A percentile compares a stretch with the other conserved stretches of the same genome.
These are phyloP conservation scores for Melanotaenia trifasciata DNA, from an alignment of 2,797 vertebrate genomes.

Conservation along the genomic window DNA sequence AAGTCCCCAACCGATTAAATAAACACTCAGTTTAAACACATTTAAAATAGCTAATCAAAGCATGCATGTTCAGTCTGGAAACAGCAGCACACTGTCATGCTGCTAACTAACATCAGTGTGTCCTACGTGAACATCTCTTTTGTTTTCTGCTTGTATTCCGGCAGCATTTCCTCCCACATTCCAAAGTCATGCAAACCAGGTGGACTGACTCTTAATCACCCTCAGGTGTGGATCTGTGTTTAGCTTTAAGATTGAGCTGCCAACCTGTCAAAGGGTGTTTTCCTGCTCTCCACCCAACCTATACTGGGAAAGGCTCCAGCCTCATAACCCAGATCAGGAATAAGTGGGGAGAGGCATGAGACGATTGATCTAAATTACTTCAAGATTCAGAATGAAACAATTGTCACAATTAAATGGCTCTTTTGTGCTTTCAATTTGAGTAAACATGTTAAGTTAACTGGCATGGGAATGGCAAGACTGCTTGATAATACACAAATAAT, in stretches of 20 bases:
- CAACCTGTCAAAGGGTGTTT: conserved; percentile 22
- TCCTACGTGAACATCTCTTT: neutral
- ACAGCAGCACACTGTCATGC: neutral
- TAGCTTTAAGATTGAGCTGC: conserved; percentile 3
- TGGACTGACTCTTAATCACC: conserved; percentile 21
- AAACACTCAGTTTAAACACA: neutral
- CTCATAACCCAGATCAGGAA: conserved; percentile 7
- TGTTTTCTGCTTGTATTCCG: neutral
- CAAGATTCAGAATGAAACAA: neutral
- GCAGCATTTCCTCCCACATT: conserved; percentile 30
- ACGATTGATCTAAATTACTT: neutral
- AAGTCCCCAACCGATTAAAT: neutral
- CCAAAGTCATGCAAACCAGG: conserved; percentile 19
- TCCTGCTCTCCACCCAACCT: conserved; percentile 1
- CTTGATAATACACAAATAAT: conserved; percentile 8
- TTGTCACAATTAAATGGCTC: neutral
- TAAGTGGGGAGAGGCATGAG: neutral
- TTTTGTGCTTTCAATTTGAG: conserved; percentile 7
- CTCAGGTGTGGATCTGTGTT: conserved; percentile 32
- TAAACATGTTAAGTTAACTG: neutral
- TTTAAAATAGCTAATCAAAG: no score
- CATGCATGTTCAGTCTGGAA: neutral
- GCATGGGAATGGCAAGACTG: neutral
- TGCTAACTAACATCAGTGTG: neutral
- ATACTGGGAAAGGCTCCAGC: conserved; percentile 18